Evolutionary conservation across 2,797 vertebrate genomes (phyloP).

Genomic region (Eulemur coronatus): DNA sequence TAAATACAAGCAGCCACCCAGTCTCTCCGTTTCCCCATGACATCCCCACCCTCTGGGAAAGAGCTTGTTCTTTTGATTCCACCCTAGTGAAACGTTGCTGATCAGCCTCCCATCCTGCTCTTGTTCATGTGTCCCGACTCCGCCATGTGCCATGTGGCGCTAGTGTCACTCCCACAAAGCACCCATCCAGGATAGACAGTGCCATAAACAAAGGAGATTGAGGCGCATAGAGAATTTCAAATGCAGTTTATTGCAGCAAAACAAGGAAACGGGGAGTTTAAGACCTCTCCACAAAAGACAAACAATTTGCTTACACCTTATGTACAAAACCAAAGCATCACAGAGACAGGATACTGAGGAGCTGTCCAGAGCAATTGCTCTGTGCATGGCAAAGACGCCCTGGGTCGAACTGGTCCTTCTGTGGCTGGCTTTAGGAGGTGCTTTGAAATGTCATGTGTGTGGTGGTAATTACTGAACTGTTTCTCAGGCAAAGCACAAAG

Average conservation of each 20-base stretch:
- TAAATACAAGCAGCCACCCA: background rate
- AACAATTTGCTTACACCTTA: slow-evolving; percentile 50
- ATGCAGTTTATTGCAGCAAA: slow-evolving; percentile 78
- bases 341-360: background rate
- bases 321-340: slow-evolving; percentile 63
- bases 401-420: background rate
- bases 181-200: background rate
- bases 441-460: slow-evolving; percentile 46
- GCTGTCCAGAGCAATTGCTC: background rate
- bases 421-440: background rate
- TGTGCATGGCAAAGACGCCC: background rate
- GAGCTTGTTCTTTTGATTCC: background rate
- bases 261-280: background rate
- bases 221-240: slow-evolving; percentile 57
- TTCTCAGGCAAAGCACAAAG: slow-evolving; percentile 33
- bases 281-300: slow-evolving; percentile 36
- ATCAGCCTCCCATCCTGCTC: background rate
- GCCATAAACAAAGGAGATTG: background rate
- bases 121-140: background rate
- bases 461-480: background rate
- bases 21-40: background rate
- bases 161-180: background rate
- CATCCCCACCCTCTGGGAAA: background rate
- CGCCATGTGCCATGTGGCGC: no score
- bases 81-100: background rate